Evolutionary conservation across 2,888 invertebrate genomes (phyloP), one percentile per base, ranked within the genome.

Genomic region (Platycheirus rosarum): DNA sequence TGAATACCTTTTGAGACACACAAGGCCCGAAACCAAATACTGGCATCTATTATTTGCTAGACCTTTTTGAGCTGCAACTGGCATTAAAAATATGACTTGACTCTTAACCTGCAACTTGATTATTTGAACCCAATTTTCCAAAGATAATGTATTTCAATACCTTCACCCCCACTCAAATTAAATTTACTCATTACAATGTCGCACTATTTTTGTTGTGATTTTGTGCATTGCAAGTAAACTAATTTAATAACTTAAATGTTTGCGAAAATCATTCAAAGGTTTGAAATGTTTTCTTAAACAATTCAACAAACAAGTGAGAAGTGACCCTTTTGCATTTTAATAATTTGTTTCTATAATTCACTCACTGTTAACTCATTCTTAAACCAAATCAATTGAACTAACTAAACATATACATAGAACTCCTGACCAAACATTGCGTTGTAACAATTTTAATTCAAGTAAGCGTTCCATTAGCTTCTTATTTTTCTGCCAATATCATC

Each of bases 361-460:
- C n/a, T n/a, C n/a, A n/a, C n/a, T n/a, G n/a, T n/a, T n/a, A n/a
- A n/a, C n/a, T n/a, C n/a, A n/a, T n/a, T 53, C 13, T 18, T 57
- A 40, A 48, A 16, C 32, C 16, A 0, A 2, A 29, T 49, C 13
- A 7, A 53, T 23, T 9, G 20, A 14, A 9, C 13, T 13, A 7
- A 40, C n/a, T n/a, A n/a, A n/a, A n/a, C n/a, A n/a, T n/a, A n/a
- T n/a, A 40, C 40, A 26, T 6, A 57, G 40, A 57, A 57, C 26
- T 26, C 23, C 40, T 26, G 26, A 23, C 55, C 37, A 16, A 37
- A 7, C 20, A n/a, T 37, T 55, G 55, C 57, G 40, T 57, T 57
- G 57, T 57, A 57, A 57, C 57, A 13, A 14, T 37, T 55, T 14
- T 13, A 26, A 26, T 40, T 57, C 40, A n/a, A n/a, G n/a, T 37